Evolutionary conservation across 2,888 invertebrate genomes (phyloP).

Genomic region (Ophioninae sp.): DNA sequence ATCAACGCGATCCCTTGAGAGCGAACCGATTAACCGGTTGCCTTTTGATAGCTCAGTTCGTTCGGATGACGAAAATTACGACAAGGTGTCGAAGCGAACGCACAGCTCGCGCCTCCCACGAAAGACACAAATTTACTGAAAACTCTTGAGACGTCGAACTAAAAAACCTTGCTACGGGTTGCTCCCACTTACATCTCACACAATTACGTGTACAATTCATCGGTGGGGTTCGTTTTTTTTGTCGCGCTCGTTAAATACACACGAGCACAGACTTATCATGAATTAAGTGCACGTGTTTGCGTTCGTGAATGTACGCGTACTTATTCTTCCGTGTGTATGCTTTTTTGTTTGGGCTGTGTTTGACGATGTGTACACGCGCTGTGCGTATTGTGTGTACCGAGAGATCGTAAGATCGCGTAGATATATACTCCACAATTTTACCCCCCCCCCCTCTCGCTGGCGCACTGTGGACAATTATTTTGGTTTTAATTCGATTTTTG

Average conservation of each 20-base stretch:
- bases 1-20: constrained; percentile 62
- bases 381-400: constrained; percentile 60
- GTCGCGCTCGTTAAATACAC: constrained; percentile 56
- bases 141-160: constrained; percentile 71
- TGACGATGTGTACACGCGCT: constrained; percentile 57
- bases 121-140: constrained; percentile 71
- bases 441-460: not conserved
- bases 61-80: constrained; percentile 64
- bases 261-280: constrained; percentile 56
- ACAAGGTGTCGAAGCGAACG: constrained; percentile 37
- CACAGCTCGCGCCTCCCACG: constrained; percentile 8
- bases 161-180: constrained; percentile 35
- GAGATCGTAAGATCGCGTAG: constrained; percentile 63
- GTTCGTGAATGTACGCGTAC: not conserved
- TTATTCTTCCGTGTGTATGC: not conserved
- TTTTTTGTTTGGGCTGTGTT: constrained; percentile 25
- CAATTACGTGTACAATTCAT: constrained; percentile 58
- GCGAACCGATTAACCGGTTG: constrained; percentile 72
- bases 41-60: constrained; percentile 70
- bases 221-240: constrained; percentile 27
- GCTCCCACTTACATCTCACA: constrained; percentile 72
- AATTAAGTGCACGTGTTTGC: constrained; percentile 55
- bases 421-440: constrained; percentile 10
- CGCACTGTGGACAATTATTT: not conserved
- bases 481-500: not conserved